Evolutionary conservation across 2,797 vertebrate species (phyloP).

Genomic region (Carapus acus): DNA sequence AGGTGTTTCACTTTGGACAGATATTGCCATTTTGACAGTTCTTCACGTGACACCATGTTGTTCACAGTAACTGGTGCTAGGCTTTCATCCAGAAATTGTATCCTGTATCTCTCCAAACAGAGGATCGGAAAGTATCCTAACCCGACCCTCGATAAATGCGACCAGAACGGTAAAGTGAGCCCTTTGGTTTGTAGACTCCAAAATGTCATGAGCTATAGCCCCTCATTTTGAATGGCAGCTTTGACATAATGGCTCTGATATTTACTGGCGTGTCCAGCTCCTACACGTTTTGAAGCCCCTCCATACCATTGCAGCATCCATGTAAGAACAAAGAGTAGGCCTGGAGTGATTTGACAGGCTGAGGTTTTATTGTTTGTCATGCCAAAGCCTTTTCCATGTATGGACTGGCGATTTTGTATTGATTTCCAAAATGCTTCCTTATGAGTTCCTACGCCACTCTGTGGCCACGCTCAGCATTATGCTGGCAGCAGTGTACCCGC

Average conservation of each 20-base stretch:
- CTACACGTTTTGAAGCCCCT: constrained; percentile 6
- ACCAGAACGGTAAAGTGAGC: constrained; percentile 3
- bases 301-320: constrained; percentile 15
- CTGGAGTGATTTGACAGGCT: constrained; percentile 7
- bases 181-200: not conserved
- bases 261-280: constrained; percentile 17
- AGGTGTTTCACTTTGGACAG: not conserved
- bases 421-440: constrained; percentile 11
- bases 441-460: constrained; percentile 6
- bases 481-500: constrained; percentile 17
- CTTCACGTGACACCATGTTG: not conserved
- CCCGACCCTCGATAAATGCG: not conserved
- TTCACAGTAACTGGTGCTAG: not conserved
- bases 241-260: constrained; percentile 10
- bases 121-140: too few species aligned
- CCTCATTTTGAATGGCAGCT: constrained; percentile 11
- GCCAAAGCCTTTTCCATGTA: constrained; percentile 20
- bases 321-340: constrained; percentile 10
- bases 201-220: constrained; percentile 1
- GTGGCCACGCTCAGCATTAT: constrained; percentile 5
- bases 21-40: not conserved
- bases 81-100: too few species aligned
- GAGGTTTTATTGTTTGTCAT: constrained; percentile 4
- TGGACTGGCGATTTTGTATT: not conserved
- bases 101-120: too few species aligned